Evolutionary conservation across 37 sponge, comb jelly and placozoan genomes (phyloP).

Genomic region (Diacarnus erythraeanus): DNA sequence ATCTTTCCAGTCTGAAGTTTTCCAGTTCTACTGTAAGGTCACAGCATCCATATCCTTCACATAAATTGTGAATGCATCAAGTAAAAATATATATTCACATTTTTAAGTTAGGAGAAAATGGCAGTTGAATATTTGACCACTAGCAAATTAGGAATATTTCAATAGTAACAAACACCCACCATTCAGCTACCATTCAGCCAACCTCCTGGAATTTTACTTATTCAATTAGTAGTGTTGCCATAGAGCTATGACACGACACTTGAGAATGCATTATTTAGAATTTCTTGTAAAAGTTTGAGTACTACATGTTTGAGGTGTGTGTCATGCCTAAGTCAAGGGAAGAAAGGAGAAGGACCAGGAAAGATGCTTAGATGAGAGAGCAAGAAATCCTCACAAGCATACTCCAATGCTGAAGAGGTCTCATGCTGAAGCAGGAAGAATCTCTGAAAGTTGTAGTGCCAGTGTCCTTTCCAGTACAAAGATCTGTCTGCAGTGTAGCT

Average conservation of each 20-base stretch:
- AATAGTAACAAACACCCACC: no score
- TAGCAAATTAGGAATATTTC: neutral
- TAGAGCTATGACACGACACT: neutral
- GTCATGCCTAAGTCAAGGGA: slow-evolving; percentile 14
- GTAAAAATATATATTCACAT: neutral
- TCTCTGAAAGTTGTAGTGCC: neutral
- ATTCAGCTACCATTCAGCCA: no score
- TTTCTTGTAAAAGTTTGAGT: neutral
- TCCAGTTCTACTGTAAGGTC: no score
- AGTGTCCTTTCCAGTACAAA: neutral
- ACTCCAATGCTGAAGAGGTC: slow-evolving; percentile 6
- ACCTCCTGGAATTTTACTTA: no score
- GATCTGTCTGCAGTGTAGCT: slow-evolving; percentile 11
- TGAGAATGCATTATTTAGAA: slow-evolving; percentile 5
- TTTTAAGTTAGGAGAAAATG: neutral
- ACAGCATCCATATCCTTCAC: no score
- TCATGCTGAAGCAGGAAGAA: neutral
- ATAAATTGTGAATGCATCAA: slow-evolving; percentile 14
- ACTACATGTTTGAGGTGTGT: neutral
- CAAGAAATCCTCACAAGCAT: slow-evolving; percentile 3
- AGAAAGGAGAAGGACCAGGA: neutral
- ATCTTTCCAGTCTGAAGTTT: no score
- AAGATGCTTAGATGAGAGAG: slow-evolving; percentile 8
- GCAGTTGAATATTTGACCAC: neutral
- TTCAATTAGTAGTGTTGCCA: neutral